Evolutionary conservation across 2,888 invertebrate species (phyloP), one percentile per base, ranked within the genome.

Genomic region (Cosmorhoe ocellata): DNA sequence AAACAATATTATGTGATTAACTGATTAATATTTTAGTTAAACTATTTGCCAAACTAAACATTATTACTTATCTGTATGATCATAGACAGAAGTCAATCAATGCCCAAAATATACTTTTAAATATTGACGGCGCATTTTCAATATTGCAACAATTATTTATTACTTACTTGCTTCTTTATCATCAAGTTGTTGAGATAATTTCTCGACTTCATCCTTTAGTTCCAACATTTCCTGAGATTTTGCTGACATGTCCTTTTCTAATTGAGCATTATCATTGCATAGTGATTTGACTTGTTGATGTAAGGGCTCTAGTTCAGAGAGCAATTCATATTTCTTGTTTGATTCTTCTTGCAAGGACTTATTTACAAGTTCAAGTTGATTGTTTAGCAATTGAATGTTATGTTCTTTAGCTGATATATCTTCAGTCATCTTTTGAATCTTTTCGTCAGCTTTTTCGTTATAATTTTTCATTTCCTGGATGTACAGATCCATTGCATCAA

Each of bases 141-240:
- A 24, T 24, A 24, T 5, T 24, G 24, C 6, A 7, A 1, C 4
- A 24, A 24, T 24, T 18, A 18, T 18, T 33, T 9, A 9, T 10
- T 34, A 64, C 66, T 63, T 63, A 77, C 77, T 58, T 52, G 51
- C 45, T 31, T 66, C 70, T 46, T 66, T 66, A 49, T 71, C 66
- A 31, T 67, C 60, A 30, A 63, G 54, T 22, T 57, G 59, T 37
- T 63, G 51, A 26, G 60, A 51, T 38, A 69, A 50, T 42, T 59
- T 61, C 18, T 64, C 56, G 37, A 66, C 56, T 18, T 70, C 66
- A 12, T 50, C 49, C 36, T 67, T 65, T 26, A 80, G 48, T 34
- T 65, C 54, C 22, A 50, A 40, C 44, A 70, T 56, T 36, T 64
- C 63, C 31, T 66, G 56, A 26, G 46, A 50, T 55, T 71, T 72